phyloP scores from a whole-genome alignment of 2,113 vertebrate genomes.

The Xiphophorus hellerii region DNA sequence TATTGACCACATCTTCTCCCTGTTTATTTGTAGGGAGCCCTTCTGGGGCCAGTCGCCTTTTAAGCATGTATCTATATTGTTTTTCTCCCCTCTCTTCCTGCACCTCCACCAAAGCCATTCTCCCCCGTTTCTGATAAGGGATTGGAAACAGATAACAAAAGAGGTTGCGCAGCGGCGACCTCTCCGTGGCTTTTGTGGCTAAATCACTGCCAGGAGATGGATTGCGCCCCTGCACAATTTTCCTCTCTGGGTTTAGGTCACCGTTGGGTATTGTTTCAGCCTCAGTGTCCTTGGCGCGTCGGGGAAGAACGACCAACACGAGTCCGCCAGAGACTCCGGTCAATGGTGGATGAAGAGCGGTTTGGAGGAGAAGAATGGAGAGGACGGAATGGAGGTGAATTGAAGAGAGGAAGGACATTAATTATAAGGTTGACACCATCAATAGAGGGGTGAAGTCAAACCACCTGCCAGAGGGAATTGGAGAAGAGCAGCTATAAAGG shows the following conservation, averaged over 20 bases:
- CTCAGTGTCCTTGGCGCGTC: slow-evolving; percentile 60
- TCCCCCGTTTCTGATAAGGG: slow-evolving; percentile 53
- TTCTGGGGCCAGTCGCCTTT: slow-evolving; percentile 34
- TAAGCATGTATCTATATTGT: slow-evolving; percentile 32
- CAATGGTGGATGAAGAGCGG: slow-evolving; percentile 43
- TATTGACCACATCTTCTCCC: slow-evolving; percentile 48
- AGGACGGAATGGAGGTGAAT: slow-evolving; percentile 42
- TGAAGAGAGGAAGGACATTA: slow-evolving; percentile 59
- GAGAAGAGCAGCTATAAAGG: slow-evolving; percentile 47
- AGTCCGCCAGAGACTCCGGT: slow-evolving; percentile 36
- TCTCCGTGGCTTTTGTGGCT: slow-evolving; percentile 51
- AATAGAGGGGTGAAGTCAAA: slow-evolving; percentile 61
- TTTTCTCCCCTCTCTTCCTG: neutral
- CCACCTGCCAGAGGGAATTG: slow-evolving; percentile 53
- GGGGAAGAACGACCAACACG: slow-evolving; percentile 17
- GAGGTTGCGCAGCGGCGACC: slow-evolving; percentile 50
- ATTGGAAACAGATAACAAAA: slow-evolving; percentile 73
- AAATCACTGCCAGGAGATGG: slow-evolving; percentile 65
- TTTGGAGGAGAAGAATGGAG: slow-evolving; percentile 43
- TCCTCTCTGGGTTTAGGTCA: slow-evolving; percentile 30
- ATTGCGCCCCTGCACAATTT: slow-evolving; percentile 54
- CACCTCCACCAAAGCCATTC: slow-evolving; percentile 34
- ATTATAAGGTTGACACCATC: slow-evolving; percentile 70
- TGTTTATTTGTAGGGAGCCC: slow-evolving; percentile 46
- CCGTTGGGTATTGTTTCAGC: slow-evolving; percentile 50